Evolutionary conservation across 2,888 invertebrate genomes (phyloP).

Genomic region (Incurvaria masculella): DNA sequence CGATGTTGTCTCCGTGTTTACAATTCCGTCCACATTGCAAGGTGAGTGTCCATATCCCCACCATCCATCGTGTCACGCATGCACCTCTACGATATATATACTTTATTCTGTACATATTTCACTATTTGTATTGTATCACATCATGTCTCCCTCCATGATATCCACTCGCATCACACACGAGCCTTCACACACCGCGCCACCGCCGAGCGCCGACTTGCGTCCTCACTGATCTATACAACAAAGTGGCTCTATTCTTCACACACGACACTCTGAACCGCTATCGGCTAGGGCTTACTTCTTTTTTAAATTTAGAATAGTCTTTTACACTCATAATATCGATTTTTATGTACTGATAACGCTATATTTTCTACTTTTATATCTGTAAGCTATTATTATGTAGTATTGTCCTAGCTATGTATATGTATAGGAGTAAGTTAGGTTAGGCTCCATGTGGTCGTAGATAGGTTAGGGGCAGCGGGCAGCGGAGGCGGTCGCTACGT

Average conservation of each 20-base stretch:
- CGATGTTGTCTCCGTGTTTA: conserved; percentile 19
- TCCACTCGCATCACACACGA: conserved; percentile 2
- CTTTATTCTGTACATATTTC: not conserved
- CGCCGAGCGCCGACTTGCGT: not conserved
- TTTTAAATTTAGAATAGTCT: not conserved
- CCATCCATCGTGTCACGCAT: conserved; percentile 36
- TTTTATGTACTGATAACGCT: conserved; percentile 1
- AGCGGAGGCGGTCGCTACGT: not conserved
- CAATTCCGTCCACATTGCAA: conserved; percentile 24
- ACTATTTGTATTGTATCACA: conserved; percentile 3
- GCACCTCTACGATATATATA: conserved; percentile 22
- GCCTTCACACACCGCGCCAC: not conserved
- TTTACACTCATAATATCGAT: not conserved
- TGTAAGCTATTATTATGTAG: not conserved
- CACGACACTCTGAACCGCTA: not conserved
- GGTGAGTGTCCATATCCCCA: conserved; percentile 40
- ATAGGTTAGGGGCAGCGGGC: not conserved
- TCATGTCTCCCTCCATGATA: conserved; percentile 1
- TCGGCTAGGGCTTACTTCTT: conserved; percentile 35
- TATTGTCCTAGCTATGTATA: not conserved
- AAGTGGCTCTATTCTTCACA: conserved; percentile 13
- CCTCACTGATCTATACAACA: not conserved
- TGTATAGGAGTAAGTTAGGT: not conserved
- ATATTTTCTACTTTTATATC: conserved; percentile 1
- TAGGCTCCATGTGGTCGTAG: not conserved